phyloP scores from a whole-genome alignment of 1,140 invertebrate genomes.

The Megathymus violae region DNA sequence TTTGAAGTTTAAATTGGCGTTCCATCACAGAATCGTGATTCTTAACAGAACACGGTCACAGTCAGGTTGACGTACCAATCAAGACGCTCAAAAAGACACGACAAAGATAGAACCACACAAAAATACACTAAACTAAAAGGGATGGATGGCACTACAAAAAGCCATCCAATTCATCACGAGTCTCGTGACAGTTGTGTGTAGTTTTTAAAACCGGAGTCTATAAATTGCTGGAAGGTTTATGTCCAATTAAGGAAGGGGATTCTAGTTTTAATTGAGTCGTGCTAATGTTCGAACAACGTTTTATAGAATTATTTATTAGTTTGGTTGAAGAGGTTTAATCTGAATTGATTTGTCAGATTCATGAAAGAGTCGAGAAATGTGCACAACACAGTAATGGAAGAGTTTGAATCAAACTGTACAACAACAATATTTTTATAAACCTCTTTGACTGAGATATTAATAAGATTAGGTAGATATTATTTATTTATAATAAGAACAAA shows the following conservation, averaged over 20 bases:
- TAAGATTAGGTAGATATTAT: no score
- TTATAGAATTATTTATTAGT: constrained; percentile 10
- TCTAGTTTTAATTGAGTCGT: constrained; percentile 28
- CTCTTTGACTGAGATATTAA: no score
- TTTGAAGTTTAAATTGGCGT: constrained; percentile 47
- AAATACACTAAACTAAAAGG: constrained; percentile 27
- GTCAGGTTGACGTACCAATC: constrained; percentile 64
- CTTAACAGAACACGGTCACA: constrained; percentile 47
- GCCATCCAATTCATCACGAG: constrained; percentile 42
- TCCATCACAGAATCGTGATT: constrained; percentile 46
- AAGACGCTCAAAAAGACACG: constrained; percentile 33
- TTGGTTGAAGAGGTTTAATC: not conserved
- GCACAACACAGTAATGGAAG: no score
- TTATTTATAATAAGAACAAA: no score
- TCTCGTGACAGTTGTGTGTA: constrained; percentile 40
- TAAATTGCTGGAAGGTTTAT: constrained; percentile 42
- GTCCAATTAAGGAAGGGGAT: constrained; percentile 36
- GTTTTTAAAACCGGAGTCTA: constrained; percentile 34
- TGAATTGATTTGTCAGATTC: not conserved
- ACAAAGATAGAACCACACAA: constrained; percentile 36
- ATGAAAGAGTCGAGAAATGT: not conserved
- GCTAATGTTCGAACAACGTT: constrained; percentile 18
- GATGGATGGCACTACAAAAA: constrained; percentile 31
- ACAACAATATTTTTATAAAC: no score
- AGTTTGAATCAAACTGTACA: no score